Conservation (phyloP, 2,888 invertebrate species). For the Pyrgus malvae region DNA sequence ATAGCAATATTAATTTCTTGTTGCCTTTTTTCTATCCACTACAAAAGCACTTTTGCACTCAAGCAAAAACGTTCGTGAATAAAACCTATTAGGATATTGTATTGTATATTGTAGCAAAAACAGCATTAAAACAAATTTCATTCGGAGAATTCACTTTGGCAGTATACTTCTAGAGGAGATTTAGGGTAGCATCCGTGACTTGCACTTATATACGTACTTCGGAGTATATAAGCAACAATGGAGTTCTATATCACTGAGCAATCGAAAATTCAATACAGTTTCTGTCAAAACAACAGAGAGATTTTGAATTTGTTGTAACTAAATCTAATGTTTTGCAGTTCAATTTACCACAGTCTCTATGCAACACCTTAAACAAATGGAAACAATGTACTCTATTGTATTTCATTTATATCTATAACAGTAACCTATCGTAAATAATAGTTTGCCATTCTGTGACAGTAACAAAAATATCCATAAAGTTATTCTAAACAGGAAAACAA, state of each 20-base stretch:
- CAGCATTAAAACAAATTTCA: constrained; percentile 25
- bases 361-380: too few species aligned
- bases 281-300: background rate
- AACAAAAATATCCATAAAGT: background rate
- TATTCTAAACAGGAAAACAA: background rate
- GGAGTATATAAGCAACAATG: constrained; percentile 26
- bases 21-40: background rate
- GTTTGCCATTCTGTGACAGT: too few species aligned
- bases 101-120: constrained; percentile 22
- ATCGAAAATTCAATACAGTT: constrained; percentile 28
- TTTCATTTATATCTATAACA: too few species aligned
- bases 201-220: constrained; percentile 21
- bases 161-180: constrained; percentile 21
- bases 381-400: too few species aligned
- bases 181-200: constrained; percentile 22
- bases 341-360: background rate
- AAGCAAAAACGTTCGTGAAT: constrained; percentile 4
- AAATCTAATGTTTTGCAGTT: background rate
- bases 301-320: background rate
- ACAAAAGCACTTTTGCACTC: background rate
- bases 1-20: too few species aligned
- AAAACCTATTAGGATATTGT: constrained; percentile 24
- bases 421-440: too few species aligned
- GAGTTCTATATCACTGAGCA: constrained; percentile 28
- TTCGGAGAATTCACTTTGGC: constrained; percentile 25